These are phyloP conservation scores for Bos taurus DNA, from an alignment of 2,113 vertebrate genomes.

Conservation along the genomic window ARS-UCD2.0 NC_037334.1:66929501-66930000, in stretches of 20 bases:
- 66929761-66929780: neutral
- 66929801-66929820: neutral
- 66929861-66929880: neutral
- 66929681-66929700: neutral
- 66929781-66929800: neutral
- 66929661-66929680: neutral
- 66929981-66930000: neutral
- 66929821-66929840: neutral
- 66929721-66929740: neutral
- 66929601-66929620: neutral
- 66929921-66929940: neutral
- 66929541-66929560: accelerated
- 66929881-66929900: neutral
- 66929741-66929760: neutral
- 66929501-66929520: neutral
- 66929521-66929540: neutral
- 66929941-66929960: neutral
- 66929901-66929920: neutral
- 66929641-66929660: neutral
- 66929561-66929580: accelerated
- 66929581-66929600: neutral
- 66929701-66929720: too few species aligned
- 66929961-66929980: neutral
- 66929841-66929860: neutral
- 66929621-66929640: neutral